Conservation (phyloP, 2,797 vertebrate species). For the Cossypha dichroa region DNA sequence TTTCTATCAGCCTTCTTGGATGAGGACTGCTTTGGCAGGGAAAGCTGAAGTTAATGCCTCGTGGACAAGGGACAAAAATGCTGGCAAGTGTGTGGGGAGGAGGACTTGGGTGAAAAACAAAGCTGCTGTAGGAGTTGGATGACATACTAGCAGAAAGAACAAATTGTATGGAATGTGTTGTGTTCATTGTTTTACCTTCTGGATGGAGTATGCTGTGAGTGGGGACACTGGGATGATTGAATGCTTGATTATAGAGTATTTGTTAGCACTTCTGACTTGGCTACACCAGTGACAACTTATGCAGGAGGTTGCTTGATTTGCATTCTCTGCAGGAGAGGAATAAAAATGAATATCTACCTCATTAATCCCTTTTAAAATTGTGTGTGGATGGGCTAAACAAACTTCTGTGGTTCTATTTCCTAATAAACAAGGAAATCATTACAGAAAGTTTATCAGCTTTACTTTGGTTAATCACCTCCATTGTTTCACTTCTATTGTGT, state of each 20-base stretch:
- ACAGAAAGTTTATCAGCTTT: constrained; percentile 64
- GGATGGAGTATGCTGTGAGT: not conserved
- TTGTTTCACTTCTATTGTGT: constrained; percentile 29
- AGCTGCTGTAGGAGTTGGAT: not conserved
- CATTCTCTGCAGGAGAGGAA: not conserved
- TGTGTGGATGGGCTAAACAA: constrained; percentile 23
- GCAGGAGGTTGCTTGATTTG: not conserved
- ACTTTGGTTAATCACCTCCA: constrained; percentile 37
- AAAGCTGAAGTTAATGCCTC: not conserved
- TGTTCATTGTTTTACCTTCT: not conserved
- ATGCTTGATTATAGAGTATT: not conserved
- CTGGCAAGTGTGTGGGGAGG: not conserved
- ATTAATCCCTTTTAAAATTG: constrained; percentile 38
- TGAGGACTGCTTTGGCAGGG: not conserved
- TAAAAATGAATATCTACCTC: not conserved
- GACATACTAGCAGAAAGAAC: not conserved
- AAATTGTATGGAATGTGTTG: not conserved
- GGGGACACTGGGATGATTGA: not conserved
- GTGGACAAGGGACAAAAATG: not conserved
- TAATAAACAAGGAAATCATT: constrained; percentile 46
- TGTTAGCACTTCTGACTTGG: not conserved
- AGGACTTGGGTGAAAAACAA: not conserved
- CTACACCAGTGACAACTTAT: not conserved
- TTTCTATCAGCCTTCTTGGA: not conserved
- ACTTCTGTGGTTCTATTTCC: constrained; percentile 44